A percentile compares a stretch with the other conserved stretches of the same genome.
These are phyloP conservation scores for Parasteatoda tepidariorum DNA, from an alignment of 1,140 invertebrate species.

Conservation along the genomic window DNA sequence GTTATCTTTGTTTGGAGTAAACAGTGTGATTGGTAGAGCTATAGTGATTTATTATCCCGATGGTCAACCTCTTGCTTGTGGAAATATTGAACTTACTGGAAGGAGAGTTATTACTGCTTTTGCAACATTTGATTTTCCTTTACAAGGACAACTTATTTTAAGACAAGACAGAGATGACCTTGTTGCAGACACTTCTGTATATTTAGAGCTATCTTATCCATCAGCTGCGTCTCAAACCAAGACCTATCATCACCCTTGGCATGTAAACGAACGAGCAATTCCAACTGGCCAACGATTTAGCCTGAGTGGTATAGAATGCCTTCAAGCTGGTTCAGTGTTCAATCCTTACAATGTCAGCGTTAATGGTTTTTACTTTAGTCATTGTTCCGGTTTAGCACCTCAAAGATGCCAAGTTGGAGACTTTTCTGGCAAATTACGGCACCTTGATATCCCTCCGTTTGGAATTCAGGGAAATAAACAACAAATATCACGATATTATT, in stretches of 20 bases:
- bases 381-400: conserved; percentile 74
- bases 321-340: conserved; percentile 80
- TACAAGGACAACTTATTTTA: conserved; percentile 88
- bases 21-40: conserved; percentile 84
- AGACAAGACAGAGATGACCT: conserved; percentile 82
- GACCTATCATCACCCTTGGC: conserved; percentile 79
- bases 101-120: conserved; percentile 66
- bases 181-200: conserved; percentile 81
- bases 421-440: conserved; percentile 83
- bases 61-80: conserved; percentile 70
- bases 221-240: conserved; percentile 68
- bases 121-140: conserved; percentile 78
- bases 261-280: conserved; percentile 72
- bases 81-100: conserved; percentile 69
- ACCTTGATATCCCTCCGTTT: conserved; percentile 77
- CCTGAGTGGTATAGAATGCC: conserved; percentile 74
- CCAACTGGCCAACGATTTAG: conserved; percentile 72
- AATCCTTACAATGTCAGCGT: conserved; percentile 81
- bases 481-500: conserved; percentile 62
- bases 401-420: conserved; percentile 92
- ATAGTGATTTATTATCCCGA: conserved; percentile 78
- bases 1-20: conserved; percentile 83
- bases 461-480: conserved; percentile 48
- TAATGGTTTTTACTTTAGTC: conserved; percentile 62
- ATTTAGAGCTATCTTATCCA: conserved; percentile 65